These are phyloP conservation scores for Polymixis lichenea DNA, from an alignment of 2,888 invertebrate species.

Conservation along the genomic window DNA sequence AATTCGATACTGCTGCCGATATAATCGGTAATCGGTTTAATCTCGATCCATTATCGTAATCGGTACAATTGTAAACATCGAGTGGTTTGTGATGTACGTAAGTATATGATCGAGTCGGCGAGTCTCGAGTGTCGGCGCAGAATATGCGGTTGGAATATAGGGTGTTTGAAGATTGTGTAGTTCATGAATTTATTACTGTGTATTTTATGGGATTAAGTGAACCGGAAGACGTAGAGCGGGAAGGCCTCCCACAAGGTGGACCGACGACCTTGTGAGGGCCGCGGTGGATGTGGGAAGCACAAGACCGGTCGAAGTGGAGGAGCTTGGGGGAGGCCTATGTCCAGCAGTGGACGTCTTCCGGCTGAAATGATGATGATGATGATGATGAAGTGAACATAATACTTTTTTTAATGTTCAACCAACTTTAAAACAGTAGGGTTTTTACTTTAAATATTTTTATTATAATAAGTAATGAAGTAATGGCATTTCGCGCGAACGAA, in stretches of 20 bases:
- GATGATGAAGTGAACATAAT: too few species aligned
- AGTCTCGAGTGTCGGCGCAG: slow-evolving; percentile 34
- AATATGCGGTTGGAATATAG: slow-evolving; percentile 28
- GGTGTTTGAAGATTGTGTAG: slow-evolving; percentile 10
- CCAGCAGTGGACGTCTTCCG: too few species aligned
- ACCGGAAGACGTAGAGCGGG: too few species aligned
- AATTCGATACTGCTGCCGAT: slow-evolving; percentile 44
- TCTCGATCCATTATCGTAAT: slow-evolving; percentile 57
- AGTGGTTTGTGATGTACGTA: slow-evolving; percentile 31
- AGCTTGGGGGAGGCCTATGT: too few species aligned
- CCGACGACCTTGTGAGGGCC: too few species aligned
- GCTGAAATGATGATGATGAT: too few species aligned
- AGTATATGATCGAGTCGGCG: slow-evolving; percentile 21
- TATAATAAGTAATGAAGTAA: neutral
- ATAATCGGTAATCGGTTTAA: slow-evolving; percentile 58
- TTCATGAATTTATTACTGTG: neutral
- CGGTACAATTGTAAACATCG: slow-evolving; percentile 32
- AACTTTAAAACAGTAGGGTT: neutral
- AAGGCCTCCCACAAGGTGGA: too few species aligned
- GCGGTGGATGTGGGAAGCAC: too few species aligned
- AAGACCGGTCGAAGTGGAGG: too few species aligned
- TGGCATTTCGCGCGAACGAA: too few species aligned
- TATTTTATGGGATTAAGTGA: neutral
- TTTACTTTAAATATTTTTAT: neutral
- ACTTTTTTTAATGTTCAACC: neutral